Base-by-base conservation (phyloP, 2,113 vertebrate genomes). In the Meleagris gallopavo region DNA sequence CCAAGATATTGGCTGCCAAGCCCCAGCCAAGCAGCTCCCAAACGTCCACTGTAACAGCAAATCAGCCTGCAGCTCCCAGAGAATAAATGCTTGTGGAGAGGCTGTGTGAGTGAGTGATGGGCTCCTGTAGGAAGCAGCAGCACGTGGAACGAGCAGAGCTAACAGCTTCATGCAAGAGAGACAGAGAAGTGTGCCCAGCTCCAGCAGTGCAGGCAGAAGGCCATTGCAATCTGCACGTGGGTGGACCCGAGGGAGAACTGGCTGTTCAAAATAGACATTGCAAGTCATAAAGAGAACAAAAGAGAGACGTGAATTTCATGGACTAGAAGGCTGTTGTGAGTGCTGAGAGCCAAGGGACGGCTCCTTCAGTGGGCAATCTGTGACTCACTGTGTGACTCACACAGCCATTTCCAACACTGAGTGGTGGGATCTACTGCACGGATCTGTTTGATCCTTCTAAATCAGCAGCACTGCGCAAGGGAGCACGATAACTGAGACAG, bases 161-260 rank as follows among this genome's bases (percentile, higher is more conserved):
- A 34, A 66, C 46, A 41, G 69, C 19, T n/a, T 72, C 3, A 1
- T 16, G 77, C 64, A 89, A 2, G 3, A 48, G 24, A 43, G 21
- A 7, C 4, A 46, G 55, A 9, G 60, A 32, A 64, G 15, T 38
- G 50, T 67, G 75, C 12, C 76, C 11, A 52, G 82, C 43, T 20
- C 15, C 38, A 67, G 45, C 32, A 19, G 8, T 14, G 34, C 83
- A 48, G 55, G 55, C 54, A n/a, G 67, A 38, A 5, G 52, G 30
- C 32, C 21, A 2, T 0, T 10, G 36, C 55, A n/a, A 32, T 74
- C 3, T 13, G 54, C 27, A 10, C 32, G 40, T 3, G 3, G 0
- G 41, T 32, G 48, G 41, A 1, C 20, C 32, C 3, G 2, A 11
- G 29, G 22, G 10, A 92, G 76, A 18, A 40, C 1, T 25, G 34